Conservation (phyloP, 2,888 invertebrate species). For the Drosophila picticornis region DNA sequence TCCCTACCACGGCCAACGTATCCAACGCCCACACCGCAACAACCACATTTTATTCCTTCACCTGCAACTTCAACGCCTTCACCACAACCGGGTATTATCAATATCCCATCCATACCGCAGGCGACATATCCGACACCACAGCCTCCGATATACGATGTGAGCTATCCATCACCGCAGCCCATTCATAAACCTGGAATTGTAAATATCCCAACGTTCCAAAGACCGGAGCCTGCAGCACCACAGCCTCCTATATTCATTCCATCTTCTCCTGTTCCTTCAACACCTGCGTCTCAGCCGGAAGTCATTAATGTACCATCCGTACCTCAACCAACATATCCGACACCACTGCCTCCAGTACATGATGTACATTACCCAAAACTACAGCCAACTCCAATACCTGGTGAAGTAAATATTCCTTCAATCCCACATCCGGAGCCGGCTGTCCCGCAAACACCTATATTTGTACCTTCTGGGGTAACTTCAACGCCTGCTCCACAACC, state of each 20-base stretch:
- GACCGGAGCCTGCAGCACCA: constrained; percentile 8
- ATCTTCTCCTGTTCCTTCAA: constrained; percentile 3
- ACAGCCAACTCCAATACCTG: constrained; percentile 29
- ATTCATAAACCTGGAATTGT: constrained; percentile 30
- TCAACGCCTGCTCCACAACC: constrained; percentile 21
- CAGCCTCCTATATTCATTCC: constrained; percentile 24
- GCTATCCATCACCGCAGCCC: constrained; percentile 33
- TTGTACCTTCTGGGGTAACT: constrained; percentile 14
- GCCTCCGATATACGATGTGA: constrained; percentile 51
- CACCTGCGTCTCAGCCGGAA: constrained; percentile 24
- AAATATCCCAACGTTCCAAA: constrained; percentile 40
- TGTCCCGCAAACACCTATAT: constrained; percentile 22
- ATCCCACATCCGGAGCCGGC: constrained; percentile 12
- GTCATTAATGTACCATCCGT: constrained; percentile 36
- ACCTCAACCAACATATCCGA: constrained; percentile 34
- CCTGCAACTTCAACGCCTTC: constrained; percentile 10
- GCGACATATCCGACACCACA: constrained; percentile 25
- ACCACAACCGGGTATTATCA: constrained; percentile 40
- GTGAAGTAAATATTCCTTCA: constrained; percentile 47
- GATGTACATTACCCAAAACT: constrained; percentile 28
- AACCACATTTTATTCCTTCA: constrained; percentile 32
- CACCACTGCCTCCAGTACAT: constrained; percentile 13
- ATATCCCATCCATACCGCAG: constrained; percentile 37
- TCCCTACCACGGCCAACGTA: constrained; percentile 37
- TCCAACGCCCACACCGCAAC: constrained; percentile 24